Conservation (phyloP, 2,888 invertebrate genomes). For the Tachina lurida region DNA sequence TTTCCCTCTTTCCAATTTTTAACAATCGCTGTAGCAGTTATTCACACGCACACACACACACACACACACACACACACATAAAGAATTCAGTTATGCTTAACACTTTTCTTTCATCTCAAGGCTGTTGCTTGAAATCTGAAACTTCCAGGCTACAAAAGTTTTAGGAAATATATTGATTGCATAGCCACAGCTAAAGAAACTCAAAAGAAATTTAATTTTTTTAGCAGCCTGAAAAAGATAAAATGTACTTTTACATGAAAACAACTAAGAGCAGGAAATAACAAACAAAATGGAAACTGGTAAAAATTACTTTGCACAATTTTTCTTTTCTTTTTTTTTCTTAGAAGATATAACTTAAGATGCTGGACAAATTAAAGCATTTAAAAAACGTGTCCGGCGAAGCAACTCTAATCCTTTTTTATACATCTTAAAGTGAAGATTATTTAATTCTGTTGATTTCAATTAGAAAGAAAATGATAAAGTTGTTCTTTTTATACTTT, state of each 20-base stretch:
- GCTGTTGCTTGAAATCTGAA: conserved; percentile 50
- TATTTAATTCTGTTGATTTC: not conserved
- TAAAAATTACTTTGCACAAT: conserved; percentile 45
- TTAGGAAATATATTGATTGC: conserved; percentile 45
- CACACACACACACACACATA: conserved; percentile 7
- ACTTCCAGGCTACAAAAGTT: conserved; percentile 59
- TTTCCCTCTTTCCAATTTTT: not conserved
- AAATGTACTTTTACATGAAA: conserved; percentile 58
- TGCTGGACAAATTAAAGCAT: not conserved
- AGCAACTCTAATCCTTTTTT: not conserved
- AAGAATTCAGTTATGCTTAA: not conserved
- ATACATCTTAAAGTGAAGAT: not conserved
- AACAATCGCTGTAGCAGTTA: not conserved
- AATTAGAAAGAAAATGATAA: not conserved
- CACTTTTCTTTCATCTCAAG: conserved; percentile 17
- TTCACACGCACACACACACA: conserved; percentile 2
- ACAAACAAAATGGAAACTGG: conserved; percentile 52
- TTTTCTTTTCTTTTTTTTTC: not conserved
- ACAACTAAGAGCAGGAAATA: conserved; percentile 39
- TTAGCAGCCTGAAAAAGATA: conserved; percentile 14
- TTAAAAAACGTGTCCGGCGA: not conserved
- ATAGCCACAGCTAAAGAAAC: conserved; percentile 33
- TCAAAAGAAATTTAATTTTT: conserved; percentile 28
- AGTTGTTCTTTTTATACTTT: not conserved
- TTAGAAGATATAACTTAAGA: conserved; percentile 8